These are phyloP conservation scores for Pipa parva DNA, from an alignment of 2,113 vertebrate genomes.

Conservation along the genomic window DNA sequence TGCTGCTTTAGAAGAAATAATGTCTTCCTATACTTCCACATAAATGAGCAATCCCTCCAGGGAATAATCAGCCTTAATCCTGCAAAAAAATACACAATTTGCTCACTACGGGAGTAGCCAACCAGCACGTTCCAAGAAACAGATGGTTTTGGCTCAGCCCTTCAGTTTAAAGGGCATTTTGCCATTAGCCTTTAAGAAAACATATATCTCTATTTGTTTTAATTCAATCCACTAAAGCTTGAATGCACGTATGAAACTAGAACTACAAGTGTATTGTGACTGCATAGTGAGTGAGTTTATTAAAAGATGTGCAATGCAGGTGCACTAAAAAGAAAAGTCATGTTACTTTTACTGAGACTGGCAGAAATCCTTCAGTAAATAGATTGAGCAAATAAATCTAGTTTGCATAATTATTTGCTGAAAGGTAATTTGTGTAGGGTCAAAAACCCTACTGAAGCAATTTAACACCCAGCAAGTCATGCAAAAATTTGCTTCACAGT, in stretches of 20 bases:
- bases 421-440: neutral
- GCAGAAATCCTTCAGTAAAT: neutral
- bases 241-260: neutral
- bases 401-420: neutral
- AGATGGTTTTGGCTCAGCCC: neutral
- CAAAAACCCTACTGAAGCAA: neutral
- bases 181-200: neutral
- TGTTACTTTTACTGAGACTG: neutral
- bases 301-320: neutral
- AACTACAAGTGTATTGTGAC: neutral
- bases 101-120: conserved; percentile 1
- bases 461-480: neutral
- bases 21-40: neutral
- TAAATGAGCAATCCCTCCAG: conserved; percentile 2
- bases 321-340: neutral
- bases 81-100: conserved; percentile 8
- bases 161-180: conserved; percentile 1
- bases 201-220: conserved; percentile 1
- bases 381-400: neutral
- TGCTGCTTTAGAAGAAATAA: neutral
- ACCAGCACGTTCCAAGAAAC: neutral
- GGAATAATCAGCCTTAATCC: conserved; percentile 5
- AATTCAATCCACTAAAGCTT: neutral
- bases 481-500: no score
- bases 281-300: neutral